These are phyloP conservation scores for Prosapia bicincta DNA, from an alignment of 2,888 invertebrate genomes.

Conservation along the genomic window DNA sequence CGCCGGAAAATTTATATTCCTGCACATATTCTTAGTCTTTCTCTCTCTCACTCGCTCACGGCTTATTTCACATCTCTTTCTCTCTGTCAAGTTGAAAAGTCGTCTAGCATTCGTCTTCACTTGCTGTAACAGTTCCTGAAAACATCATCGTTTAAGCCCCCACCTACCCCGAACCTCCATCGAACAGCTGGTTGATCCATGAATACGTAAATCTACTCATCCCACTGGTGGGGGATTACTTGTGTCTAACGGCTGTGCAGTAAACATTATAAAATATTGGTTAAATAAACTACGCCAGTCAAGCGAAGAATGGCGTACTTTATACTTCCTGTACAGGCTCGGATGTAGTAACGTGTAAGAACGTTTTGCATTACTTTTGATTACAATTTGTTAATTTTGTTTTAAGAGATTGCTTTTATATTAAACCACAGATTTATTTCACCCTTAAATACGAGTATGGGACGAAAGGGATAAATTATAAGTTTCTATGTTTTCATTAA, in stretches of 20 bases:
- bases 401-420: no score
- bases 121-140: not conserved
- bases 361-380: no score
- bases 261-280: not conserved
- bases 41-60: constrained; percentile 3
- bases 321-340: not conserved
- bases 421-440: no score
- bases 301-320: not conserved
- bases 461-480: no score
- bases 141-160: not conserved
- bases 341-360: no score
- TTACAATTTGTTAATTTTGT: no score
- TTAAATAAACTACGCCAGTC: not conserved
- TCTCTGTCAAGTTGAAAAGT: constrained; percentile 14
- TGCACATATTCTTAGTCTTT: constrained; percentile 25
- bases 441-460: no score
- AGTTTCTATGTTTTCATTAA: no score
- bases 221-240: not conserved
- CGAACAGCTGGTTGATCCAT: not conserved
- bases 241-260: not conserved
- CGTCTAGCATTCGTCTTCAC: constrained; percentile 13
- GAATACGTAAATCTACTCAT: not conserved
- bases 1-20: constrained; percentile 31
- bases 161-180: not conserved
- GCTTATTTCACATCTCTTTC: constrained; percentile 10